A percentile compares a stretch with the other conserved stretches of the same genome.
These are phyloP conservation scores for Drosophila anceps DNA, from an alignment of 2,888 invertebrate species.

Conservation along the genomic window DNA sequence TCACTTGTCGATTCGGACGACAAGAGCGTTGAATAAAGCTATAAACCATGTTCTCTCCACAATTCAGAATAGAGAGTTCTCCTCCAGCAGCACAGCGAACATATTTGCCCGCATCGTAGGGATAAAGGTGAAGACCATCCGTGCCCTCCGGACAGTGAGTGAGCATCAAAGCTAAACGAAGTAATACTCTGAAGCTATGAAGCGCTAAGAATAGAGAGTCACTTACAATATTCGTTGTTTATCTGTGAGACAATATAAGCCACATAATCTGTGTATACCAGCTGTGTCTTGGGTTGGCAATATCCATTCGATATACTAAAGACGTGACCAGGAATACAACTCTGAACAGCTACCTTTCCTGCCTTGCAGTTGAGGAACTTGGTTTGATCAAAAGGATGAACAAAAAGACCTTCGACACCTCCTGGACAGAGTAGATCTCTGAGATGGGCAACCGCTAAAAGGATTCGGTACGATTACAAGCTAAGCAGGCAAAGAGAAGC, in stretches of 20 bases:
- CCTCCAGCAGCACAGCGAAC: slow-evolving; percentile 88
- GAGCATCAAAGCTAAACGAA: slow-evolving; percentile 64
- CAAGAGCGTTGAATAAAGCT: slow-evolving; percentile 77
- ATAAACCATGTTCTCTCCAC: slow-evolving; percentile 88
- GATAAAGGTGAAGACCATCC: slow-evolving; percentile 88
- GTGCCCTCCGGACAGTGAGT: slow-evolving; percentile 85
- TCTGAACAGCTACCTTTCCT: slow-evolving; percentile 88
- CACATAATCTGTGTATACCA: slow-evolving; percentile 81
- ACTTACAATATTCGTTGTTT: slow-evolving; percentile 80
- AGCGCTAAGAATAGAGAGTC: background rate
- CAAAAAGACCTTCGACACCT: slow-evolving; percentile 87
- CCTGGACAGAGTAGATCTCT: slow-evolving; percentile 84
- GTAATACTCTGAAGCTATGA: background rate
- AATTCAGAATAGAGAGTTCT: slow-evolving; percentile 86
- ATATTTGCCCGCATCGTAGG: slow-evolving; percentile 88
- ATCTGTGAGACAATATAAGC: slow-evolving; percentile 68
- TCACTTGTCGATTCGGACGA: slow-evolving; percentile 49
- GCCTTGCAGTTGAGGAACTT: slow-evolving; percentile 89
- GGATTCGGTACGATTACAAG: slow-evolving; percentile 32
- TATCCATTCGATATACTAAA: slow-evolving; percentile 87
- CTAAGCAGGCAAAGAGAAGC: slow-evolving; percentile 14
- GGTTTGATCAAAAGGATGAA: slow-evolving; percentile 88
- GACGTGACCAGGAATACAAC: slow-evolving; percentile 88
- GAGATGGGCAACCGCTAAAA: slow-evolving; percentile 40
- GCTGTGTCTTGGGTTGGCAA: slow-evolving; percentile 87